A percentile compares a stretch with the other conserved stretches of the same genome.
Evolutionary conservation across 2,797 vertebrate species (phyloP).

Genomic region (Kryptopterus vitreolus): DNA sequence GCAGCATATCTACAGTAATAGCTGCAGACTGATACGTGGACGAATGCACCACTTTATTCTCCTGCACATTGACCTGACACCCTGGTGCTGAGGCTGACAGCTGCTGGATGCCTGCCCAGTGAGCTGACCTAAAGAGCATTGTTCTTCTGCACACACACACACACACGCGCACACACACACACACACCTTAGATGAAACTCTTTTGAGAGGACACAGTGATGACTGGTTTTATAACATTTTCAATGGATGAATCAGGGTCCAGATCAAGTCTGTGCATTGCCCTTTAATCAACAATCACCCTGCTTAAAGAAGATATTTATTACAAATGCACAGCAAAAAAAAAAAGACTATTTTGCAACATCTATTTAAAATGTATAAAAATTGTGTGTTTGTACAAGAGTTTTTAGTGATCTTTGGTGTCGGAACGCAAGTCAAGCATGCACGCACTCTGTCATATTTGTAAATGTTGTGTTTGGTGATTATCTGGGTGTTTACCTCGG

Average conservation of each 20-base stretch:
- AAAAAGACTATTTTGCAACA: neutral
- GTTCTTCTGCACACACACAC: conserved; percentile 26
- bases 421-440: neutral
- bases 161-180: too few species aligned
- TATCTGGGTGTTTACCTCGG: conserved; percentile 3
- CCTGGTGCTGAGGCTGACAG: neutral
- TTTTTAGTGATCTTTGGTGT: neutral
- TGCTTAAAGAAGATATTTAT: neutral
- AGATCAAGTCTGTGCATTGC: conserved; percentile 8
- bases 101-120: conserved; percentile 20
- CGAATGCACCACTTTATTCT: conserved; percentile 1
- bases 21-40: conserved; percentile 2
- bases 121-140: conserved; percentile 20
- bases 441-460: conserved; percentile 8
- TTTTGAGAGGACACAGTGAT: neutral
- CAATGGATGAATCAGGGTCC: conserved; percentile 12
- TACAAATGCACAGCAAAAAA: conserved; percentile 7
- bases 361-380: neutral
- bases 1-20: neutral
- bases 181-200: conserved; percentile 17
- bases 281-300: neutral
- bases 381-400: neutral
- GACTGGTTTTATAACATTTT: conserved; percentile 10
- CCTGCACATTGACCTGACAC: conserved; percentile 13
- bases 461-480: conserved; percentile 23